Percentiles rank a stretch among this genome's conserved stretches.
Evolutionary conservation across 2,113 vertebrate genomes (phyloP).

Genomic region (Thermophis baileyi): DNA sequence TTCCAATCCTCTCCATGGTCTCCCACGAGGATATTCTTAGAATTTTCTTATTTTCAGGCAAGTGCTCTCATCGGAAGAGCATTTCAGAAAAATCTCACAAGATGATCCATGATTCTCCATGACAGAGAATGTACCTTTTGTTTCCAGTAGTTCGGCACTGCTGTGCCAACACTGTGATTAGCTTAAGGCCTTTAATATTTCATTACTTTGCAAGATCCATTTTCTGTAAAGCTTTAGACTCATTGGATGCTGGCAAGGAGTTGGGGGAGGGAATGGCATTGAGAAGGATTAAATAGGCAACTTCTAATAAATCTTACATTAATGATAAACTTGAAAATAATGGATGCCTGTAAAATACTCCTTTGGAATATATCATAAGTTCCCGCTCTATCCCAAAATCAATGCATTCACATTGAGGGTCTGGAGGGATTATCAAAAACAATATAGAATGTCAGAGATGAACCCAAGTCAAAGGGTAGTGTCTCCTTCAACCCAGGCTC

Average conservation of each 20-base stretch:
- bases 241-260: not conserved
- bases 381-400: not conserved
- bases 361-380: not conserved
- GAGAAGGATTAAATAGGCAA: not conserved
- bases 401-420: not conserved
- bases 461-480: not conserved
- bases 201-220: slow-evolving; percentile 13
- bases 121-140: not conserved
- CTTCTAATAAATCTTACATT: slow-evolving; percentile 1
- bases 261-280: not conserved
- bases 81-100: not conserved
- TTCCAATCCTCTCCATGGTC: slow-evolving; percentile 6
- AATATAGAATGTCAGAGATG: not conserved
- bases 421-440: not conserved
- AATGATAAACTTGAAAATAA: not conserved
- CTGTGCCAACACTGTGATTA: not conserved
- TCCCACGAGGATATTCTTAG: slow-evolving; percentile 19
- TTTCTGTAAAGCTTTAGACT: slow-evolving; percentile 3
- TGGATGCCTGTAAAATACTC: not conserved
- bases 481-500: not conserved
- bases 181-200: slow-evolving; percentile 14
- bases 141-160: not conserved
- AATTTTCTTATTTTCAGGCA: slow-evolving; percentile 10
- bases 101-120: not conserved
- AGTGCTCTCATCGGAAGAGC: not conserved